Percentiles rank a stretch among this genome's conserved stretches.
phyloP scores from a whole-genome alignment of 64 coral and sea anemone genomes.

The Dendronephthya gigantea region DNA sequence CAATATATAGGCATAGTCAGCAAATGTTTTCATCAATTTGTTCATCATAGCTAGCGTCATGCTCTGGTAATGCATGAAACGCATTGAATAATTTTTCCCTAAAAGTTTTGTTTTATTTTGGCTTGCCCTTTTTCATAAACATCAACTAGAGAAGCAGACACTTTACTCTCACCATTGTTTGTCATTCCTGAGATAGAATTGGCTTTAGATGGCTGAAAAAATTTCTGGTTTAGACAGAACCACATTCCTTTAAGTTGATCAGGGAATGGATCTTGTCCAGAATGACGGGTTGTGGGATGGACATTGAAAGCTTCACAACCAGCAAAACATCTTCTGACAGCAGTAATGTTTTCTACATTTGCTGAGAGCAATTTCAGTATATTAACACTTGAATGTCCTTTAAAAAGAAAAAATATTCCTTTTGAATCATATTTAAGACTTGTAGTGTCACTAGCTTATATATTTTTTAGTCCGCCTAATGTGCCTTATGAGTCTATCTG shows the following conservation, averaged over 20 bases:
- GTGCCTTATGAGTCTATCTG: too few relatives aligned
- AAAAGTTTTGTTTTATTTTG: constrained; percentile 25
- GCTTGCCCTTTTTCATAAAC: constrained; percentile 13
- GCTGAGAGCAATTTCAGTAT: background rate
- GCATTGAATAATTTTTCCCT: constrained; percentile 5
- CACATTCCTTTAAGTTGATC: constrained; percentile 34
- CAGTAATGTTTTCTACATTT: background rate
- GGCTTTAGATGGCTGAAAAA: constrained; percentile 19
- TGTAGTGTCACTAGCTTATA: too few relatives aligned
- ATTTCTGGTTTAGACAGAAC: background rate
- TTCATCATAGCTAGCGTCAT: too few relatives aligned
- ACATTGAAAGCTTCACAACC: constrained; percentile 8
- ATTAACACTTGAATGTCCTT: background rate
- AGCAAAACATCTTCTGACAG: background rate
- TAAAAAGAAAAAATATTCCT: too few relatives aligned
- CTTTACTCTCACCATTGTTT: background rate
- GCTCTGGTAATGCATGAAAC: constrained; percentile 2
- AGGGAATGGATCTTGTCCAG: constrained; percentile 25
- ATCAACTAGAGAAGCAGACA: constrained; percentile 12
- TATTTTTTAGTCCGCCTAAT: too few relatives aligned
- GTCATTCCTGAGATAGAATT: background rate
- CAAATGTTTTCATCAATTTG: too few relatives aligned
- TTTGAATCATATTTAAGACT: too few relatives aligned
- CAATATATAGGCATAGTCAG: too few relatives aligned
- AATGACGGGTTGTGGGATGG: background rate